These are phyloP conservation scores for Sarcophaga rosellei DNA, from an alignment of 2,888 invertebrate genomes.

Conservation along the genomic window DNA sequence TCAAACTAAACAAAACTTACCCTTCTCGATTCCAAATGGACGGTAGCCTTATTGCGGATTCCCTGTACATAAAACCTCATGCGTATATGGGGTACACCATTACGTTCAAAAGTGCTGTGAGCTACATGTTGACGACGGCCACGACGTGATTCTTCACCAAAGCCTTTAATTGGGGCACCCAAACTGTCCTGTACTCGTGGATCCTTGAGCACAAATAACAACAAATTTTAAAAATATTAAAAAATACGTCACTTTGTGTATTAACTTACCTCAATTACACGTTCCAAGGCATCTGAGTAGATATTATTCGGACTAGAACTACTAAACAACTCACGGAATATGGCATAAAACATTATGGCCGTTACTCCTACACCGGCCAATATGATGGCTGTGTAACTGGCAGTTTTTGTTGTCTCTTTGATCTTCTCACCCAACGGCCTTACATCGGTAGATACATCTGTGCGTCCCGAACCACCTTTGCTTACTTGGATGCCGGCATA, in stretches of 20 bases:
- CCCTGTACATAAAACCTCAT: constrained; percentile 97
- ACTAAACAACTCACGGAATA: constrained; percentile 93
- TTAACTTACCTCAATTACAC: constrained; percentile 85
- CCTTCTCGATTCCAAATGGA: constrained; percentile 92
- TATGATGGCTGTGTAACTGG: constrained; percentile 91
- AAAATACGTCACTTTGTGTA: neutral
- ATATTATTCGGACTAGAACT: constrained; percentile 92
- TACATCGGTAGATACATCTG: constrained; percentile 82
- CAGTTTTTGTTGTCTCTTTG: constrained; percentile 95
- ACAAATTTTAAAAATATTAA: neutral
- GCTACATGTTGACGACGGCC: constrained; percentile 92
- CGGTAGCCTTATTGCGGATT: constrained; percentile 89
- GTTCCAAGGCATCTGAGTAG: constrained; percentile 89
- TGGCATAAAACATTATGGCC: constrained; percentile 90
- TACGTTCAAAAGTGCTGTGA: constrained; percentile 88
- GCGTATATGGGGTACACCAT: constrained; percentile 90
- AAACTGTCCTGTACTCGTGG: constrained; percentile 89
- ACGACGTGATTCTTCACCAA: constrained; percentile 92
- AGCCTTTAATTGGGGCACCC: constrained; percentile 94
- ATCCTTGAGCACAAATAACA: constrained; percentile 81
- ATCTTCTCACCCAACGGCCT: constrained; percentile 88
- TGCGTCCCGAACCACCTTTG: constrained; percentile 46
- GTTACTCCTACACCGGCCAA: constrained; percentile 91
- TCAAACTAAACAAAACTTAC: constrained; percentile 81
- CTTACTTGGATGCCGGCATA: constrained; percentile 39